Percentiles rank a stretch among this genome's conserved stretches.
phyloP scores from a whole-genome alignment of 2,797 vertebrate genomes.

The Manis crassicaudata region DNA sequence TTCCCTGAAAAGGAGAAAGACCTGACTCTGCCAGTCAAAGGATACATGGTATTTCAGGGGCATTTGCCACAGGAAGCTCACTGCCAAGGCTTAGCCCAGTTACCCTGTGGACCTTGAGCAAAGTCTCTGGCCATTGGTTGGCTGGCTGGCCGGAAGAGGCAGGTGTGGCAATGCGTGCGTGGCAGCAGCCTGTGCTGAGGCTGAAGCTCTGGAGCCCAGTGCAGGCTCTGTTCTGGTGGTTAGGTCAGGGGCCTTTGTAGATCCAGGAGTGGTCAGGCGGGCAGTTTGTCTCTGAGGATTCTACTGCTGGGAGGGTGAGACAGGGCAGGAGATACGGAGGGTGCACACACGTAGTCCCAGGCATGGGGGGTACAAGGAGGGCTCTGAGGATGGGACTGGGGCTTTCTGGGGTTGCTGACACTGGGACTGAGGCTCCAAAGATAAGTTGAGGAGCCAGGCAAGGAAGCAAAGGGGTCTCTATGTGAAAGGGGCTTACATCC shows the following conservation, averaged over 20 bases:
- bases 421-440: background rate
- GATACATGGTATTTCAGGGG: background rate
- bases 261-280: background rate
- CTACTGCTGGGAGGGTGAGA: background rate
- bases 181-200: background rate
- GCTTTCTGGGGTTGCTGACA: background rate
- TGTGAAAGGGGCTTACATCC: accelerated
- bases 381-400: accelerated
- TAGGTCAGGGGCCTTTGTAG: background rate
- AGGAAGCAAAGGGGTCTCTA: accelerated
- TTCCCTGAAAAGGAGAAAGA: background rate
- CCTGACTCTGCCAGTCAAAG: background rate
- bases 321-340: accelerated
- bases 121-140: accelerated
- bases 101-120: background rate
- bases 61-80: too few species aligned
- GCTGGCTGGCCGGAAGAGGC: background rate
- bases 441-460: background rate
- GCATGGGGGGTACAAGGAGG: background rate
- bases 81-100: too few species aligned
- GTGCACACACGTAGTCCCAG: background rate
- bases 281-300: background rate
- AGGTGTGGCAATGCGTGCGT: accelerated
- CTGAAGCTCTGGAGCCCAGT: background rate
- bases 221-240: background rate